Conservation (phyloP, 2,797 vertebrate species). For the Kryptopterus vitreolus region DNA sequence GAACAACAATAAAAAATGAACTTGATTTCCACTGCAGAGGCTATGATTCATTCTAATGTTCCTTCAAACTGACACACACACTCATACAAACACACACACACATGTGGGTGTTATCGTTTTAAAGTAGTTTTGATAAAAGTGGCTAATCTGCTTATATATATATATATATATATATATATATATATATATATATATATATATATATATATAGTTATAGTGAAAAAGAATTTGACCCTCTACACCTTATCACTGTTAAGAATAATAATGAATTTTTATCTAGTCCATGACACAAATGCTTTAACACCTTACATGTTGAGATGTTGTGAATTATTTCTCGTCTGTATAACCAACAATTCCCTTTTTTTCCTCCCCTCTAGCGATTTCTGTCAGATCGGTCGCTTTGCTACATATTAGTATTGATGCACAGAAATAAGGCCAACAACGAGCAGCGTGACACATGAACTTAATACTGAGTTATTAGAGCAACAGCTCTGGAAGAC, state of each 20-base stretch:
- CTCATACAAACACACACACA: not conserved
- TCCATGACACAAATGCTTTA: not conserved
- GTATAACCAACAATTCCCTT: no score
- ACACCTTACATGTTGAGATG: not conserved
- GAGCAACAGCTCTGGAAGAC: not conserved
- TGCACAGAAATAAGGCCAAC: not conserved
- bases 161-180: no score
- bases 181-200: no score
- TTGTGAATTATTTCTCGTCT: not conserved
- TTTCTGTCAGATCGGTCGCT: not conserved
- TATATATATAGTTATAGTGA: no score
- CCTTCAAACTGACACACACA: conserved; percentile 11
- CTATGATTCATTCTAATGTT: conserved; percentile 70
- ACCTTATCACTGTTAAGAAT: no score
- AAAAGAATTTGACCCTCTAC: no score
- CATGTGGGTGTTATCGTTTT: no score
- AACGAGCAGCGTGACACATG: not conserved
- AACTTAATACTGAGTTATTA: not conserved
- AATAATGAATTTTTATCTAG: not conserved
- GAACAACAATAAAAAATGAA: conserved; percentile 78
- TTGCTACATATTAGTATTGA: not conserved
- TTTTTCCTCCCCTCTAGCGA: not conserved
- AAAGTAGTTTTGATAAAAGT: no score
- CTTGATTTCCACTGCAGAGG: conserved; percentile 69
- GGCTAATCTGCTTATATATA: no score